Evolutionary conservation across 2,113 vertebrate genomes (phyloP).

Genomic region (Etheostoma cragini): DNA sequence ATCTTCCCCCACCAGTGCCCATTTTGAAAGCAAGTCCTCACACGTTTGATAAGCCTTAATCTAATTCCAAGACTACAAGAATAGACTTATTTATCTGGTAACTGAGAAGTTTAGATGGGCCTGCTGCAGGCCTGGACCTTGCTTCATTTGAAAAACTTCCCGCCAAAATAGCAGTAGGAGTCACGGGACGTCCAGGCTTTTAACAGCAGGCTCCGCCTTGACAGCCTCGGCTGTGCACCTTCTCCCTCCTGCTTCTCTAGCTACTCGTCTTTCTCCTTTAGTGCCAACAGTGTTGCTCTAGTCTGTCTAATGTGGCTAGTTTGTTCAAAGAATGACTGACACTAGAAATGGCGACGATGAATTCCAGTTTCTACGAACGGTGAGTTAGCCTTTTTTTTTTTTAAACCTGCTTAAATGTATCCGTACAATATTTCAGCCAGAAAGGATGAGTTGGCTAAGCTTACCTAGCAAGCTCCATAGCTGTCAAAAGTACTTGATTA

Average conservation of each 20-base stretch:
- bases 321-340: constrained; percentile 60
- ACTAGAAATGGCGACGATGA: constrained; percentile 77
- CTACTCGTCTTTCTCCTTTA: background rate
- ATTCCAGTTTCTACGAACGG: constrained; percentile 82
- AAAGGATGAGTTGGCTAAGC: background rate
- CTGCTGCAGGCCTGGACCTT: background rate
- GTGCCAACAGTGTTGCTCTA: accelerated
- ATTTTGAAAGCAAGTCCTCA: background rate
- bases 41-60: too few relatives aligned
- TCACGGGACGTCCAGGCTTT: background rate
- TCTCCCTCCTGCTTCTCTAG: background rate
- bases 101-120: background rate
- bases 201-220: constrained; percentile 35
- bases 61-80: too few relatives aligned
- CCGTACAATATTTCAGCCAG: background rate
- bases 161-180: background rate
- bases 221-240: background rate
- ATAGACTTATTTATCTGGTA: too few relatives aligned
- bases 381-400: constrained; percentile 61
- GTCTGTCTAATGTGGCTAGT: background rate
- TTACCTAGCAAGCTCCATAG: background rate
- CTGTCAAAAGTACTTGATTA: background rate
- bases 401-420: background rate
- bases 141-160: background rate
- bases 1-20: background rate